A percentile compares a stretch with the other conserved stretches of the same genome.
Conservation (phyloP, 1,140 invertebrate species). For the Ceratina australensis region DNA sequence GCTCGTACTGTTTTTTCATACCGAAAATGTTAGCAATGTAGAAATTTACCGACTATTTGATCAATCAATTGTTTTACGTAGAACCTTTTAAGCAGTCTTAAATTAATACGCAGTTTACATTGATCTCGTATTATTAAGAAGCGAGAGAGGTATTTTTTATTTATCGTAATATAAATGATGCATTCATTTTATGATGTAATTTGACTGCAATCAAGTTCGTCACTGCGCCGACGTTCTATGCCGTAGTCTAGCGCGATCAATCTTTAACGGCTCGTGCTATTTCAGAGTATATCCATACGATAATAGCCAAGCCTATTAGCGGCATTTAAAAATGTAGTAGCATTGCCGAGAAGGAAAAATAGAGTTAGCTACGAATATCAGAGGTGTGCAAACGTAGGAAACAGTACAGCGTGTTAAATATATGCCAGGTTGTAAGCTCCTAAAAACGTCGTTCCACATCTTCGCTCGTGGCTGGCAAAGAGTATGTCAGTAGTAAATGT, state of each 20-base stretch:
- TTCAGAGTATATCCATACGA: constrained; percentile 49
- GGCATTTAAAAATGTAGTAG: constrained; percentile 54
- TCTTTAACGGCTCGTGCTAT: constrained; percentile 48
- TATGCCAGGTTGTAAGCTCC: constrained; percentile 4
- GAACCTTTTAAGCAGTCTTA: too few species aligned
- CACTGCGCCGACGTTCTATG: constrained; percentile 25
- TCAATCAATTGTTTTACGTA: neutral
- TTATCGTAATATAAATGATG: neutral
- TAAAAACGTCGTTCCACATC: neutral
- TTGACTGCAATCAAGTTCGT: constrained; percentile 19
- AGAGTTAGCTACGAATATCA: constrained; percentile 13
- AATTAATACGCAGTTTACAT: neutral
- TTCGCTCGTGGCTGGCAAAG: neutral
- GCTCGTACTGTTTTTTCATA: constrained; percentile 11
- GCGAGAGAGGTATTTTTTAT: neutral
- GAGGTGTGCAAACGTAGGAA: neutral
- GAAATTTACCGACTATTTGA: constrained; percentile 26
- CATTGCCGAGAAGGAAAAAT: neutral
- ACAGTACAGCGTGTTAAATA: neutral
- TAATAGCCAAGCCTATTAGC: constrained; percentile 61
- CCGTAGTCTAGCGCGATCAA: constrained; percentile 50
- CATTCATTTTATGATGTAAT: neutral
- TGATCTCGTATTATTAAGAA: neutral
- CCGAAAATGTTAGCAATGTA: neutral
- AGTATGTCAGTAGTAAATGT: constrained; percentile 23